Evolutionary conservation across 2,113 vertebrate genomes (phyloP), one percentile per base, ranked within the genome.

Genomic region (Hylia prasina): DNA sequence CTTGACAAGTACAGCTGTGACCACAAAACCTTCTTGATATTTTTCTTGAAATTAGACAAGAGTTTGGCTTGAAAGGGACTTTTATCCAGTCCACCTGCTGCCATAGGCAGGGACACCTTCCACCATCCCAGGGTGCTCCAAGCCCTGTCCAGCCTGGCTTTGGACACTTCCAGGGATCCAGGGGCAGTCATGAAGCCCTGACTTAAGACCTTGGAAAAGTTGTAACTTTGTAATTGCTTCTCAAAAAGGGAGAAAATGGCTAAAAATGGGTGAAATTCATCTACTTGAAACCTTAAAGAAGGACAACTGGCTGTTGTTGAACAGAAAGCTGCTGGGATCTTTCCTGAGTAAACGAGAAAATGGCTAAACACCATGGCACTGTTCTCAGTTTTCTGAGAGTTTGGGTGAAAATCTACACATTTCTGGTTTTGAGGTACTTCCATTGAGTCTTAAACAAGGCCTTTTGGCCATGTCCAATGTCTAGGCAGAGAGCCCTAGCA

Each of bases 51-150:
- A 17, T 50, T 17, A 31, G 7, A n/a, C 19, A 47, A 21, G 7
- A 13, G 11, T 42, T 64, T 48, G 35, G 20, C 50, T 48, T 35
- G 21, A 45, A 16, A 64, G 7, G 3, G 5, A 24, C 5, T 3
- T 69, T 69, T 28, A 27, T 60, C 15, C 15, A 33, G 2, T 7
- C 19, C 39, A 28, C 9, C 0, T 33, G 27, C 15, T 45, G 44
- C 37, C 31, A 6, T 15, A 9, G 42, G 7, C 33, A n/a, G 28
- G 47, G 10, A 23, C 7, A 39, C 1, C 15, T 70, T 6, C 10
- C 28, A 14, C 10, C 4, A 0, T 7, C 10, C 40, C 84, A 54
- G n/a, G 12, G 0, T 58, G 25, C 15, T 47, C n/a, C 61, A 44
- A 51, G 8, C 13, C 19, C 14, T 2, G 0, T 44, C 27, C 37